These are phyloP conservation scores for Galerucella nymphaeae DNA, from an alignment of 2,888 invertebrate genomes.

Conservation along the genomic window DNA sequence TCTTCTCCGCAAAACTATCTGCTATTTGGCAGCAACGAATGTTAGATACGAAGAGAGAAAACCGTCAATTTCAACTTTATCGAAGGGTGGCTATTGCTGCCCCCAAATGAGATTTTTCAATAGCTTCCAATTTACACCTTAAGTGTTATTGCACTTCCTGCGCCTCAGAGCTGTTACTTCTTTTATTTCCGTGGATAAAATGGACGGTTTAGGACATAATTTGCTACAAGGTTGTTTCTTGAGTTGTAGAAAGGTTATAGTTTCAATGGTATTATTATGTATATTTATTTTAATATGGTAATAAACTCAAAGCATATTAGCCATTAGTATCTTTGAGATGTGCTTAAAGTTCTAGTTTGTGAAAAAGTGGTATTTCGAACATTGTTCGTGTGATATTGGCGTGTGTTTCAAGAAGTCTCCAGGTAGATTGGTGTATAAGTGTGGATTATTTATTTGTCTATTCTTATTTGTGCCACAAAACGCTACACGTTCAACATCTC, in stretches of 20 bases:
- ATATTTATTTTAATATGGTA: not conserved
- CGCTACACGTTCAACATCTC: too few species aligned
- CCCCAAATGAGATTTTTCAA: slow-evolving; percentile 59
- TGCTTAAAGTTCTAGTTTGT: too few species aligned
- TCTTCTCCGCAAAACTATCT: slow-evolving; percentile 27
- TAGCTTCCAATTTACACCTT: slow-evolving; percentile 58
- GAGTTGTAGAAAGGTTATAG: not conserved
- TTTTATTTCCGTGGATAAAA: slow-evolving; percentile 22
- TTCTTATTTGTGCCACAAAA: too few species aligned
- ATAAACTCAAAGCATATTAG: too few species aligned
- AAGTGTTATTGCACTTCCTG: slow-evolving; percentile 52
- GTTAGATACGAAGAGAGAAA: slow-evolving; percentile 21
- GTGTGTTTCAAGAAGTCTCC: too few species aligned
- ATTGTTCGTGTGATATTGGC: too few species aligned
- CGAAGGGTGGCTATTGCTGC: slow-evolving; percentile 49
- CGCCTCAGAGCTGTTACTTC: slow-evolving; percentile 18
- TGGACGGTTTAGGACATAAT: slow-evolving; percentile 24
- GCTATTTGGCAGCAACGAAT: slow-evolving; percentile 11
- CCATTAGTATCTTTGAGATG: too few species aligned
- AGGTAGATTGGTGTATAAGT: too few species aligned
- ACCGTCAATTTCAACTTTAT: slow-evolving; percentile 56
- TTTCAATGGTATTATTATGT: not conserved
- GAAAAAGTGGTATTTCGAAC: too few species aligned
- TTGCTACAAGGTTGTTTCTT: not conserved
- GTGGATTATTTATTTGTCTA: too few species aligned